phyloP scores from a whole-genome alignment of 2,113 vertebrate species.

The Megaceryle maxima region DNA sequence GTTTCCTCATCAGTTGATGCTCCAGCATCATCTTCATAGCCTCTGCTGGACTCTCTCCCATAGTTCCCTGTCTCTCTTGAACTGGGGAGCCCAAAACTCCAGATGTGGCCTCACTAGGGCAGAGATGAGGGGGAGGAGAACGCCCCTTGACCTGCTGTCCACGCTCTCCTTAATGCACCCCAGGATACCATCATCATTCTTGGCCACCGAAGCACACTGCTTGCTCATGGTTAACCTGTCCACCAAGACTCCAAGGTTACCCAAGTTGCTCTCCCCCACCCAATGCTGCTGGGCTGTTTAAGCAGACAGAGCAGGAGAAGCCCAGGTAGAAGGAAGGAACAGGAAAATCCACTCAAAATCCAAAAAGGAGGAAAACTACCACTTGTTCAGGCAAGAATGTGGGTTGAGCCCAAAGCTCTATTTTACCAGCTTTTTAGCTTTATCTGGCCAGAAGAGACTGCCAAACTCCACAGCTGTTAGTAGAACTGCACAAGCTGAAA shows the following conservation, averaged over 20 bases:
- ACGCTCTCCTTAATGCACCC: too few relatives aligned
- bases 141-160: too few relatives aligned
- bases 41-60: not conserved
- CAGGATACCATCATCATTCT: too few relatives aligned
- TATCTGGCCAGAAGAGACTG: not conserved
- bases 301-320: not conserved
- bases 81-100: too few relatives aligned
- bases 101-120: too few relatives aligned
- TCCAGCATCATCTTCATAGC: not conserved
- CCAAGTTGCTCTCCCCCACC: fast-evolving
- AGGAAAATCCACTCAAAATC: not conserved
- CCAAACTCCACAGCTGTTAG: not conserved
- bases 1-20: not conserved
- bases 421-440: not conserved
- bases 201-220: too few relatives aligned
- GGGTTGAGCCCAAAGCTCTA: not conserved
- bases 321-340: not conserved
- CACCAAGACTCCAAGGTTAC: not conserved
- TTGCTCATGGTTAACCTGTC: too few relatives aligned
- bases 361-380: not conserved
- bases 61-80: not conserved
- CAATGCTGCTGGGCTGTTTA: not conserved
- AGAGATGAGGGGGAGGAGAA: too few relatives aligned
- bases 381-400: not conserved
- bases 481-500: not conserved